Conservation (phyloP, 2,888 invertebrate species). For the Leucophora obtusa region DNA sequence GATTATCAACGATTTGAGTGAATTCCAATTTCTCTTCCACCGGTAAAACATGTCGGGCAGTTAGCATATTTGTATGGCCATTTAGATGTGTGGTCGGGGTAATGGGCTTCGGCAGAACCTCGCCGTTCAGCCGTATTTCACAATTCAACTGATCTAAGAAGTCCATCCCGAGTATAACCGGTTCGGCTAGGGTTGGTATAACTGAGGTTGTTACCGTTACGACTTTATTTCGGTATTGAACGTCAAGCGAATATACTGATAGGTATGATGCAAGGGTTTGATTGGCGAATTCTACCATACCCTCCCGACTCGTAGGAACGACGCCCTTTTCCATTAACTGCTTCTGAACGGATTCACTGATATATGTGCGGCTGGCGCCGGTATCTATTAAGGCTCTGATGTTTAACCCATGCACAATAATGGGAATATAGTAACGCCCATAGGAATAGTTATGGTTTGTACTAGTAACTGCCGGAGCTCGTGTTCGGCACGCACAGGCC, state of each 20-base stretch:
- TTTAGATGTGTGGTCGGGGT: too few relatives aligned
- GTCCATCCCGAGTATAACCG: conserved; percentile 4
- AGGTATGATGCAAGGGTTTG: neutral
- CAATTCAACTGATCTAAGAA: neutral
- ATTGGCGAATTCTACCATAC: conserved; percentile 14
- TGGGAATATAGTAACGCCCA: neutral
- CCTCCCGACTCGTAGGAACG: neutral
- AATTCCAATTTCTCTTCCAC: too few relatives aligned
- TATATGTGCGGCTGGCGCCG: neutral
- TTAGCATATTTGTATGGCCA: too few relatives aligned
- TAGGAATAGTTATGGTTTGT: too few relatives aligned
- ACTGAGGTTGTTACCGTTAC: neutral
- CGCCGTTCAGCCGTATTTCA: conserved; percentile 1
- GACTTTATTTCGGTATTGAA: neutral
- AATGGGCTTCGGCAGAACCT: too few relatives aligned
- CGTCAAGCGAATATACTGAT: neutral
- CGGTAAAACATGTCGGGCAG: too few relatives aligned
- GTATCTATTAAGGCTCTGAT: conserved; percentile 5
- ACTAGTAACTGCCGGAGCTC: too few relatives aligned
- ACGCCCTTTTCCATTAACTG: neutral
- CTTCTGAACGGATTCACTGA: neutral
- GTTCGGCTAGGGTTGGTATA: neutral
- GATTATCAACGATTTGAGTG: too few relatives aligned
- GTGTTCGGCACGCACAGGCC: neutral
- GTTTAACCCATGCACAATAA: neutral